These are phyloP conservation scores for Diprion similis DNA, from an alignment of 1,140 invertebrate genomes.

Conservation along the genomic window DNA sequence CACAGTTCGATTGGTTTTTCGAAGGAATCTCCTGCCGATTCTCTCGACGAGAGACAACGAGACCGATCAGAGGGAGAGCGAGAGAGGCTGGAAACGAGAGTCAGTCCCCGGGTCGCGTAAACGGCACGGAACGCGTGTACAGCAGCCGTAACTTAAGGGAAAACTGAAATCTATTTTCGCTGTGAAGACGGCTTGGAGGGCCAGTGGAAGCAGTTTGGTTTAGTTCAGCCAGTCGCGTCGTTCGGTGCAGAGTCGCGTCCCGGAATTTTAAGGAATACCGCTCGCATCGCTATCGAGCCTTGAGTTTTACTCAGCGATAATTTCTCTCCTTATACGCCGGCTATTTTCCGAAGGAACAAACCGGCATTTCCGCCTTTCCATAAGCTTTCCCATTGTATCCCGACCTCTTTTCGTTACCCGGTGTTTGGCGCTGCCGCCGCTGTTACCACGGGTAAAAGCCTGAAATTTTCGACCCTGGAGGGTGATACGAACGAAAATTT, in stretches of 20 bases:
- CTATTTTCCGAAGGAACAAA: too few species aligned
- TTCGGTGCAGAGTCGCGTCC: slow-evolving; percentile 44
- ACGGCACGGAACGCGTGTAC: neutral
- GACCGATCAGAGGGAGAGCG: neutral
- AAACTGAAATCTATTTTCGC: slow-evolving; percentile 53
- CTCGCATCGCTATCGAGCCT: neutral
- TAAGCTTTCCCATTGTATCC: too few species aligned
- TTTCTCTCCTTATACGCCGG: neutral
- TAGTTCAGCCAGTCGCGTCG: slow-evolving; percentile 52
- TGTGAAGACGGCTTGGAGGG: slow-evolving; percentile 37
- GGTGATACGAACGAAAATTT: slow-evolving; percentile 24
- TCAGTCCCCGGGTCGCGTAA: neutral
- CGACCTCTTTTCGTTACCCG: neutral
- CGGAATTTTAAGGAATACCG: slow-evolving; percentile 44
- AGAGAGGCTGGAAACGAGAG: neutral
- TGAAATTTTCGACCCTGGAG: slow-evolving; percentile 22
- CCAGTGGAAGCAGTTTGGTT: slow-evolving; percentile 26
- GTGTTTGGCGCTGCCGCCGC: neutral
- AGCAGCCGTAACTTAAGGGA: slow-evolving; percentile 35
- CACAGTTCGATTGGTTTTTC: too few species aligned
- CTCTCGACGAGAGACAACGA: neutral
- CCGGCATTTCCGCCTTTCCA: too few species aligned
- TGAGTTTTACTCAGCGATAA: neutral
- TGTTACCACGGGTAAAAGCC: slow-evolving; percentile 1
- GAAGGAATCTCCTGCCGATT: too few species aligned